Evolutionary conservation across 2,113 vertebrate species (phyloP), one percentile per base, ranked within the genome.

Genomic region (Osmerus mordax): DNA sequence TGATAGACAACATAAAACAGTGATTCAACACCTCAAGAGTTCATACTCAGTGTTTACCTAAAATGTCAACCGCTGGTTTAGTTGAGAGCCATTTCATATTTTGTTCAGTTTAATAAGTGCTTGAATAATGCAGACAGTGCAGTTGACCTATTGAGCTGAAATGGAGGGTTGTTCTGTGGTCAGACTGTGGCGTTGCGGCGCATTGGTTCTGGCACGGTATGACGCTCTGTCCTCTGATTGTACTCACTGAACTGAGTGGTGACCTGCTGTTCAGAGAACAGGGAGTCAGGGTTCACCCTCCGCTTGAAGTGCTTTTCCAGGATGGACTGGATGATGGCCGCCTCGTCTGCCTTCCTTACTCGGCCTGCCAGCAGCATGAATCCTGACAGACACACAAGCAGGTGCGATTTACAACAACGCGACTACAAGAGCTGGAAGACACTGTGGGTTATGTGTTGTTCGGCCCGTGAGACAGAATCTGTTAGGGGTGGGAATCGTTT

Each of bases 291-390:
- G 81, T 92, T 67, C 18, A 98, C 74, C 2, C 90, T 94, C 72
- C 94, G 95, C 85, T 96, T 99, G 77, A 99, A 98, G 84, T 98
- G 93, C 78, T 96, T 99, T 88, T 96, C 94, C 85, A 99, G 87
- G 69, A 96, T 94, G 70, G 84, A 87, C 75, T 92, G 89, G 85
- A 99, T 97, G 76, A 92, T 90, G 76, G 88, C 82, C 58, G 89
- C 94, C 60, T 99, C 97, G 72, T 99, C 95, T 1, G 93, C 92
- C 66, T 97, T 99, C 81, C 96, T 93, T 51, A 99, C 97, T 54
- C 97, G 92, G 15, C 96, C 96, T 18, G 96, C 94, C 80, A 99
- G 89, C 85, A 99, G 94, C 97, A 99, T 97, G 87, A 94, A 98
- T 25, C 97, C 97, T 99, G 74, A 65, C 11, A 67, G 13, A 25